Base-by-base conservation (phyloP, 2,888 invertebrate genomes). In the Achlya flavicornis region DNA sequence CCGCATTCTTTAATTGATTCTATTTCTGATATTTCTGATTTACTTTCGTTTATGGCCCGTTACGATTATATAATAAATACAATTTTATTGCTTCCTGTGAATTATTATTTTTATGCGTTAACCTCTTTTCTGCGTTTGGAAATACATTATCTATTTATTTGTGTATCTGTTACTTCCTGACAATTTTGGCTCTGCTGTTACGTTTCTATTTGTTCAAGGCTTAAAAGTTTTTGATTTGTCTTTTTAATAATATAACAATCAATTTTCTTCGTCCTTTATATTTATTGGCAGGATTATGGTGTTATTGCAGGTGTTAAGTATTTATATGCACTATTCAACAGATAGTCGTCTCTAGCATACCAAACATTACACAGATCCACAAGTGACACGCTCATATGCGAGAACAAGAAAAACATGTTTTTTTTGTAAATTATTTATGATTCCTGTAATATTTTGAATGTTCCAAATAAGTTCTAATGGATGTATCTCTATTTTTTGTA, bases 1-100 rank as follows among this genome's bases (percentile, higher is more conserved):
- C 90, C 91, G 89, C 86, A 83, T 89, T 86, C 88, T 84, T 81
- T 76, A 78, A 87, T 88, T 86, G 78, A 74, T 76, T 85, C 88
- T 90, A 89, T 89, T 90, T 86, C 69, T 72, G 82, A 78, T 76
- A 89, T 89, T 90, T 86, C 70, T 72, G 82, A 78, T 79, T 84
- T 83, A 81, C 84, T 86, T 79, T 84, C 82, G 66, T 84, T 85
- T 82, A 86, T 80, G 78, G 79, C 77, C 69, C 75, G 75, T 75
- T 81, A 81, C 76, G 78, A 83, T 73, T 78, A 72, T 77, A 76
- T 78, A 75, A 78, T 80, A 78, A 79, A 76, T 71, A 67, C 71
- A 67, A 68, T 74, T 83, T 83, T 80, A 86, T 75, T 63, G 72
- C 82, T 88, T 89, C 87, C 87, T 82, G 74, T 70, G 70, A 73